Conservation (phyloP, 2,888 invertebrate species). For the Drosophila falleni region DNA sequence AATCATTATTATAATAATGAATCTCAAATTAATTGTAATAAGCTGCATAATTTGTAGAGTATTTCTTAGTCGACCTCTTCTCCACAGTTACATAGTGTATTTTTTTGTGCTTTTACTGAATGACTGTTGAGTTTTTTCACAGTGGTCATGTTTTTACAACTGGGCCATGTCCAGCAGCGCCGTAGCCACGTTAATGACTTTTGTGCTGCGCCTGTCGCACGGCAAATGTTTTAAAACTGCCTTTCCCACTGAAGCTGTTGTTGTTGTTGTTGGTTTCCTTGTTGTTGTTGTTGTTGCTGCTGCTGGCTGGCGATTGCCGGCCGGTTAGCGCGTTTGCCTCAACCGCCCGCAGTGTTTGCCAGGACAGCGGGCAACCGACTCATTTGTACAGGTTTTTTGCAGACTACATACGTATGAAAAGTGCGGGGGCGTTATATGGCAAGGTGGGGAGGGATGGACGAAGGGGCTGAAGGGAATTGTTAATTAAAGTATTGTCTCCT, state of each 20-base stretch:
- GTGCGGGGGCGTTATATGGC: constrained; percentile 40
- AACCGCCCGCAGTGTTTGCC: constrained; percentile 77
- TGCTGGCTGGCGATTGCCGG: constrained; percentile 60
- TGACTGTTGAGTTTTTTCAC: constrained; percentile 74
- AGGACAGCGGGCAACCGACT: constrained; percentile 75
- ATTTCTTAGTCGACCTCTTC: constrained; percentile 28
- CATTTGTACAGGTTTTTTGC: constrained; percentile 76
- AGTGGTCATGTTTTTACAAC: constrained; percentile 80
- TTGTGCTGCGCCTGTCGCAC: constrained; percentile 78
- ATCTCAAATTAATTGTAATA: not conserved
- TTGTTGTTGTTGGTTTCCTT: constrained; percentile 30
- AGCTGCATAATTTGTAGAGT: constrained; percentile 9
- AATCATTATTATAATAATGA: not conserved
- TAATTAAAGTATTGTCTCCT: constrained; percentile 83
- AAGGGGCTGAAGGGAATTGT: constrained; percentile 71
- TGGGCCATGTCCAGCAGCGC: constrained; percentile 76
- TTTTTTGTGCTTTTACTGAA: constrained; percentile 46
- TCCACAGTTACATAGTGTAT: not conserved
- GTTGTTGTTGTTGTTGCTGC: constrained; percentile 42
- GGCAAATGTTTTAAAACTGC: constrained; percentile 80
- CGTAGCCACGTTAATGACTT: constrained; percentile 79
- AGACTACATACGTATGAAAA: constrained; percentile 41
- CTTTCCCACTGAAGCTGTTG: constrained; percentile 31
- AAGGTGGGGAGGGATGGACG: not conserved
- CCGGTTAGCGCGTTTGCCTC: constrained; percentile 73